Evolutionary conservation across 2,888 invertebrate species (phyloP), one percentile per base, ranked within the genome.

Genomic region (Alentia gelatinosa): DNA sequence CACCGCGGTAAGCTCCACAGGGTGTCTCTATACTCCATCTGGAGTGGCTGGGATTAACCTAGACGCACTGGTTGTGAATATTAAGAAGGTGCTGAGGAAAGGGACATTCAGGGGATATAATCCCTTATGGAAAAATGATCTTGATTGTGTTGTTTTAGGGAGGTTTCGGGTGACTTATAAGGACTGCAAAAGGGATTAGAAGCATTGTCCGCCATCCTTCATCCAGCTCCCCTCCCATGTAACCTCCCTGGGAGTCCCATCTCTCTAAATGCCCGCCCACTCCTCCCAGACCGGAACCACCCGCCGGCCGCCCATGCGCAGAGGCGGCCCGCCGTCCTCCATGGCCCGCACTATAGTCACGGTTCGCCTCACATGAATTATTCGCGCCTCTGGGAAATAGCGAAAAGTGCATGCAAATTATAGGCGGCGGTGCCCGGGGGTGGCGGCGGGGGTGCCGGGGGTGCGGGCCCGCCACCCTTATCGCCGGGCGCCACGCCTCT

Each of bases 341-440:
- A 5, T n/a, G n/a, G n/a, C 56, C 56, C 56, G 3, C 5, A 1
- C 3, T 3, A 56, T 74, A 74, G 79, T 79, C 39, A 79, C 39
- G 79, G 79, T 79, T 79, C 79, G 39, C 1, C 79, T 9, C 79
- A 79, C 79, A 1, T 79, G 39, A 79, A 79, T 35, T 79, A 79
- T 79, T 39, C 79, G 15, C 79, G 39, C 79, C 79, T 37, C 39
- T 37, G 39, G 79, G 79, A 79, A 79, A 35, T 79, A 12, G 9
- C 79, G 4, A 79, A 79, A 79, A 79, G 79, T 39, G 39, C 79
- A 79, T 79, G 79, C 79, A 79, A 37, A 74, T 74, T 74, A 74
- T 74, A 47, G 79, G n/a, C 7, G 79, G 79, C 79, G 37, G 37
- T 3, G 68, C 30, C 26, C 68, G 68, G 68, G 12, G 68, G 68